These are phyloP conservation scores for Oncorhynchus nerka DNA, from an alignment of 2,113 vertebrate species.

Conservation along the genomic window DNA sequence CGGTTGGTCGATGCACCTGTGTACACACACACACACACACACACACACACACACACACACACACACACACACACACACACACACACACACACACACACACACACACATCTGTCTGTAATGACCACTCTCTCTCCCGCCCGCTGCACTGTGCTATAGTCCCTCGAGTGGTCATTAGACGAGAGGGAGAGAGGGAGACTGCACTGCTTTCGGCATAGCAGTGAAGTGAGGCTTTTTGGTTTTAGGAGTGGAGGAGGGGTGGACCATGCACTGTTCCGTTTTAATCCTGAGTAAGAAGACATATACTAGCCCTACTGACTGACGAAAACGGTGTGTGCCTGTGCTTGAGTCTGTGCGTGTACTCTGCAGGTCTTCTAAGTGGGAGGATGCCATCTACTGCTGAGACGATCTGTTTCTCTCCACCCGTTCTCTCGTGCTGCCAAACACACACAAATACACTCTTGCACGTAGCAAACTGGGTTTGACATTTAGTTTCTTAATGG, in stretches of 20 bases:
- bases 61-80: conserved; percentile 42
- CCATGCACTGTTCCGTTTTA: background rate
- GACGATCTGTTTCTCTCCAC: background rate
- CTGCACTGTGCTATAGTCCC: conserved; percentile 69
- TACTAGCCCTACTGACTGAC: background rate
- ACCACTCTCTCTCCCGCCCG: conserved; percentile 52
- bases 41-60: conserved; percentile 15
- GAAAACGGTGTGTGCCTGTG: conserved; percentile 10
- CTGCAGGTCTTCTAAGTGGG: background rate
- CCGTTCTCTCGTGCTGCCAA: background rate
- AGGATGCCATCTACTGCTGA: background rate
- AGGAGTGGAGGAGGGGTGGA: conserved; percentile 36
- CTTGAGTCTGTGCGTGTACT: conserved; percentile 3
- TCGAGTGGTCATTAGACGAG: conserved; percentile 77
- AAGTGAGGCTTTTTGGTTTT: conserved; percentile 46
- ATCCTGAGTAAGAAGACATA: no score
- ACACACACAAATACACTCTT: background rate
- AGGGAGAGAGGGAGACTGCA: conserved; percentile 52
- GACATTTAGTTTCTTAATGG: background rate
- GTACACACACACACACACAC: conserved; percentile 53
- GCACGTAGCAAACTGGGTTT: background rate
- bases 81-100: conserved; percentile 16
- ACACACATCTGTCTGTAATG: conserved; percentile 72
- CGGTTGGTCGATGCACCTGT: conserved; percentile 74
- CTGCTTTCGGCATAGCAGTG: conserved; percentile 47